Evolutionary conservation across 2,888 invertebrate genomes (phyloP), one percentile per base, ranked within the genome.

Genomic region (Acronicta alni): DNA sequence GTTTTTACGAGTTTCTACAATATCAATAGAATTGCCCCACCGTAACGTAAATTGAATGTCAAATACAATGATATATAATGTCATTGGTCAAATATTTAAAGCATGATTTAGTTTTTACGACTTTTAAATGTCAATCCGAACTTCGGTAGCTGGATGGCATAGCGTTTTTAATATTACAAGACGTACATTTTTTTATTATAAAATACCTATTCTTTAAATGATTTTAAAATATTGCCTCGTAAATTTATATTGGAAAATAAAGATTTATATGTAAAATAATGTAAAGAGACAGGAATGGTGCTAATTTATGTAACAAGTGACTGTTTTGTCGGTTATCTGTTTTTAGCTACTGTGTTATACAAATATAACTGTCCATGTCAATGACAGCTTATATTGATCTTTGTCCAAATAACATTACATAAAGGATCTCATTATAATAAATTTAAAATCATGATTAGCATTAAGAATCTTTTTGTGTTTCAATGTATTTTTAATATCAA

Each of bases 141-240:
- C 77, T 81, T 84, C 87, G 70, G 87, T 83, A 86, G 88, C 82
- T 55, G 62, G 80, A 77, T 74, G 81, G 74, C n/a, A n/a, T n/a
- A n/a, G n/a, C n/a, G n/a, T n/a, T n/a, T n/a, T n/a, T n/a, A 74
- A 71, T 60, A 54, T 47, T 26, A 72, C 77, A 32, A 38, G 73
- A 72, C 68, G 46, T 58, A 75, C 57, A 26, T 48, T 39, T 53
- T 41, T 4, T 55, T 57, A 46, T 55, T 57, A 49, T 55, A 59
- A 57, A 60, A 58, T 44, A n/a, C n/a, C n/a, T n/a, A 8, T 53
- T 53, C 8, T 60, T 30, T 53, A 51, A 17, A n/a, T 10, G 20
- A 17, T 47, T 54, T 37, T 42, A 46, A 41, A 41, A 39, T n/a
- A 18, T 41, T 55, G 18, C 18, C 5, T 52, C 32, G 16, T 59